Base-by-base conservation (phyloP, 2,113 vertebrate genomes). In the Plectropomus leopardus region DNA sequence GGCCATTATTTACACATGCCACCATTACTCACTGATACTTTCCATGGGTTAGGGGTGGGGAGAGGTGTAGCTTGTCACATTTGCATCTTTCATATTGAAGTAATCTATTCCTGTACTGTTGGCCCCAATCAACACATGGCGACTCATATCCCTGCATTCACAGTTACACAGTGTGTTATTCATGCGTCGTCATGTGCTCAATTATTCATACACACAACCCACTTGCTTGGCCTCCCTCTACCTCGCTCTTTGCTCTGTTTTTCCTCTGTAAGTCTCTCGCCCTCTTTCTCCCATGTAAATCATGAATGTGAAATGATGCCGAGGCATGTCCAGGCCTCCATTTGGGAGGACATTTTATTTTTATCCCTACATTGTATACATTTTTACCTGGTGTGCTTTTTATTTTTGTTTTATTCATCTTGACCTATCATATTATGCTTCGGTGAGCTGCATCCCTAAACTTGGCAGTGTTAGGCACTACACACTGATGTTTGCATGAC, bases 151-250 rank as follows among this genome's bases (percentile, higher is more conserved):
- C 67, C 32, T 3, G 51, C 58, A 48, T 48, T 81, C 75, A 78
- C 80, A 80, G 83, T 71, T 44, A 57, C 55, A 72, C 45, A 65
- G 57, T 24, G 81, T 58, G 78, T 84, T 86, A 76, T 83, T 77
- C 36, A 42, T 61, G 57, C 26, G 30, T 58, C 26, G 47, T 85
- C 80, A 81, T 83, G 60, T 72, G 61, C 45, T 89, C 70, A 67
- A 81, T 89, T 90, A 90, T 90, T 89, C 87, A 89, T 61, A 17
- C 69, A 55, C 34, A 54, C 84, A 81, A 55, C 71, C 68, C 81
- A 83, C 72, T 76, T 53, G 53, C 47, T 65, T 68, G 42, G 34
- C 40, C 57, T 55, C 19, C 7, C 28, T 73, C 48, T 23, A 4
- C 69, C 71, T 28, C 85, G 28, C 74, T 60, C 44, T 48, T 51